A percentile compares a stretch with the other conserved stretches of the same genome.
phyloP scores from a whole-genome alignment of 1,140 invertebrate species.

The Drosophila parvula region DNA sequence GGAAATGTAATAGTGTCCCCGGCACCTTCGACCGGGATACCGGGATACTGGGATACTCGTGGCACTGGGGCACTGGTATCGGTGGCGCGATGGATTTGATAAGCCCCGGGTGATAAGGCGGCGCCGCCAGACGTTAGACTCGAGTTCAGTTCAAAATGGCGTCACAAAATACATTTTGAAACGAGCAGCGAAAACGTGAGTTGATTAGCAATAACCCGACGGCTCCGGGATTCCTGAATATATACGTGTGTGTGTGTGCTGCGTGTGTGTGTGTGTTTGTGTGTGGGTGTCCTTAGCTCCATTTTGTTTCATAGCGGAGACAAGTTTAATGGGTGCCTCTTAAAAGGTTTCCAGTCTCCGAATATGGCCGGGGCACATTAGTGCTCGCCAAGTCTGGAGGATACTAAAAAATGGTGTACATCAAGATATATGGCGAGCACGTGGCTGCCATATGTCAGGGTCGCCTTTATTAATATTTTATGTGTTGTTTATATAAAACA shows the following conservation, averaged over 20 bases:
- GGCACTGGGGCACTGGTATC: constrained; percentile 7
- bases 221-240: constrained; percentile 30
- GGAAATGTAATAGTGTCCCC: constrained; percentile 68
- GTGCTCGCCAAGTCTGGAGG: constrained; percentile 39
- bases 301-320: constrained; percentile 65
- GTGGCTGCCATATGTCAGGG: constrained; percentile 66
- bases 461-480: constrained; percentile 62
- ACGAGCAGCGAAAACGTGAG: constrained; percentile 81
- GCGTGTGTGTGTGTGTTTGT: constrained; percentile 13
- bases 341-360: constrained; percentile 60
- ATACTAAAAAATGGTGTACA: constrained; percentile 60
- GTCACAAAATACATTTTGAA: constrained; percentile 81
- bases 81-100: constrained; percentile 72
- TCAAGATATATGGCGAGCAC: constrained; percentile 64
- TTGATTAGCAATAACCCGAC: constrained; percentile 74
- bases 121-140: constrained; percentile 52
- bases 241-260: constrained; percentile 14
- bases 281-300: constrained; percentile 34
- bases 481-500: constrained; percentile 50
- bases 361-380: constrained; percentile 60
- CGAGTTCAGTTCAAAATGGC: constrained; percentile 72
- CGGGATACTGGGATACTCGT: not conserved
- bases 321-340: constrained; percentile 66
- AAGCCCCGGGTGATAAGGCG: constrained; percentile 71
- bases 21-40: constrained; percentile 6